Conservation (phyloP, 2,888 invertebrate species). For the Apotomis turbidana region DNA sequence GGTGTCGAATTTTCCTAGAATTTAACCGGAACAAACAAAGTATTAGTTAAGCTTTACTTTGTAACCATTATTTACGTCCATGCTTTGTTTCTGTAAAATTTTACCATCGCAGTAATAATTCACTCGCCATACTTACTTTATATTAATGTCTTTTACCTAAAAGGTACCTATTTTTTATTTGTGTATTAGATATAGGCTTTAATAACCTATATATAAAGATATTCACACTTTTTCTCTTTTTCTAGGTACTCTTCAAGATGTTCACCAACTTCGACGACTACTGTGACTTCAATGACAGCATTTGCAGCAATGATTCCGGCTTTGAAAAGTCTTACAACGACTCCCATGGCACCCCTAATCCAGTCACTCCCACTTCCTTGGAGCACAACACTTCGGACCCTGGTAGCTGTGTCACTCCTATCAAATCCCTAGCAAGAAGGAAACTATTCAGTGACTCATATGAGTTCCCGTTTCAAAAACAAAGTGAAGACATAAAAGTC, state of each 20-base stretch:
- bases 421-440: conserved; percentile 67
- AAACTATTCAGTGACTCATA: conserved; percentile 76
- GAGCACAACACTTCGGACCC: conserved; percentile 67
- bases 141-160: no score
- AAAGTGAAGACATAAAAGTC: conserved; percentile 58
- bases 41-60: no score
- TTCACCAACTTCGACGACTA: conserved; percentile 76
- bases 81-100: no score
- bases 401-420: conserved; percentile 67
- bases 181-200: background rate
- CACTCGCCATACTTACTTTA: no score
- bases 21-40: background rate
- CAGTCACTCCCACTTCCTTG: conserved; percentile 59
- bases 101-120: no score
- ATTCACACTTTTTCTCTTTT: conserved; percentile 41
- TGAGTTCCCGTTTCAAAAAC: conserved; percentile 57
- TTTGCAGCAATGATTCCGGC: conserved; percentile 90
- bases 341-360: conserved; percentile 56
- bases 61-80: no score
- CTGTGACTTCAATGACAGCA: conserved; percentile 79
- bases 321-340: conserved; percentile 85
- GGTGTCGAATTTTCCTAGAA: background rate
- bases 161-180: no score
- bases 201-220: background rate
- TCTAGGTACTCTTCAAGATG: conserved; percentile 63